Conservation (phyloP, 1,140 invertebrate genomes). For the Batillaria attramentaria region DNA sequence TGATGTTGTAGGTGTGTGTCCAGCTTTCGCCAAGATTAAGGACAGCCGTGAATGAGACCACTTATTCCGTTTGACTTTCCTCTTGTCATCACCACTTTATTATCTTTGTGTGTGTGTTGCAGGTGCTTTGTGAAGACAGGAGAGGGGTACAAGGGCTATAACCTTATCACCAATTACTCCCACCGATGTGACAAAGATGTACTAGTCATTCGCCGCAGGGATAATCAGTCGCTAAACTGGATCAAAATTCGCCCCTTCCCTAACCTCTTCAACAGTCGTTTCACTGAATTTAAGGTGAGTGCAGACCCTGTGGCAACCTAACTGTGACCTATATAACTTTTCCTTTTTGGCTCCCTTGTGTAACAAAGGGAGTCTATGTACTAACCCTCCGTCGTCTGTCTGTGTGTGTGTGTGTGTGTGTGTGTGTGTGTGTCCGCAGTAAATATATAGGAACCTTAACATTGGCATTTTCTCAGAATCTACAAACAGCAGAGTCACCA, state of each 20-base stretch:
- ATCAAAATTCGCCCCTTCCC: slow-evolving; percentile 29
- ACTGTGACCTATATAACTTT: slow-evolving; percentile 5
- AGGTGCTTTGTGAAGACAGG: slow-evolving; percentile 57
- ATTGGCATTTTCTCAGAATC: too few species aligned
- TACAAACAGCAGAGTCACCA: too few species aligned
- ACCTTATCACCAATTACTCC: slow-evolving; percentile 31
- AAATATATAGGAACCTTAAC: too few species aligned
- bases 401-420: too few species aligned
- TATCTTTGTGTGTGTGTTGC: neutral
- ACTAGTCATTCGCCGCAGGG: slow-evolving; percentile 51
- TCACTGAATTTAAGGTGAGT: slow-evolving; percentile 30
- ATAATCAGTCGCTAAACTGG: slow-evolving; percentile 45
- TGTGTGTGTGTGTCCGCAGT: too few species aligned
- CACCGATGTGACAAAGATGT: slow-evolving; percentile 59
- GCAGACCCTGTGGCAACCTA: neutral
- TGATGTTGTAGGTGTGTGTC: neutral
- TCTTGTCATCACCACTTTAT: neutral
- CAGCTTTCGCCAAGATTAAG: neutral
- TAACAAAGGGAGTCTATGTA: too few species aligned
- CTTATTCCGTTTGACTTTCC: neutral
- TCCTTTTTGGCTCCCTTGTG: too few species aligned
- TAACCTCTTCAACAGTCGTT: slow-evolving; percentile 19
- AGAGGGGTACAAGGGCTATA: slow-evolving; percentile 58
- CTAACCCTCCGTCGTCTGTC: too few species aligned
- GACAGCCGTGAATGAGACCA: neutral